Percentiles rank a stretch among this genome's conserved stretches.
Evolutionary conservation across 2,888 invertebrate genomes (phyloP).

Genomic region (Camponotus fellah): DNA sequence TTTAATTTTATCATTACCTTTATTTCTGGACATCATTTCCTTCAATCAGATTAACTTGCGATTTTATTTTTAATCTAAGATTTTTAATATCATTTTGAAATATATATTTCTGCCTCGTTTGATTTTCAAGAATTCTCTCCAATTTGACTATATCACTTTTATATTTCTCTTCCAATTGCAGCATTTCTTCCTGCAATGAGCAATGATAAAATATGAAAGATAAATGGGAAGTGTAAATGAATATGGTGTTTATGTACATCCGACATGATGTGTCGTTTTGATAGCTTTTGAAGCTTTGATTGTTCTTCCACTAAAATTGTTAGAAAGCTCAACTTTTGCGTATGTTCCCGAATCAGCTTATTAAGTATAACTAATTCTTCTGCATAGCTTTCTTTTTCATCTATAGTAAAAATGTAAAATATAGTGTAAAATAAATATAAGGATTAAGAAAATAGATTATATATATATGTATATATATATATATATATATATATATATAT

Average conservation of each 20-base stretch:
- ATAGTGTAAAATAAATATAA: background rate
- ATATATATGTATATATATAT: background rate
- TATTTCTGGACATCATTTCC: background rate
- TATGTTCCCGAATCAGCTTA: conserved; percentile 87
- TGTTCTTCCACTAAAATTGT: conserved; percentile 88
- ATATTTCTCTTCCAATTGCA: conserved; percentile 79
- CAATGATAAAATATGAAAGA: conserved; percentile 5
- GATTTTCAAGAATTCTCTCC: conserved; percentile 83
- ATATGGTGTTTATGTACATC: conserved; percentile 71
- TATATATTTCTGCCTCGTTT: conserved; percentile 81
- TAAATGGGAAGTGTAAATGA: conserved; percentile 4
- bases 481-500: too few relatives aligned
- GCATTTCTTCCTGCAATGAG: conserved; percentile 76
- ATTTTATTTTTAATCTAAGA: conserved; percentile 59
- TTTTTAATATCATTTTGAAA: conserved; percentile 77
- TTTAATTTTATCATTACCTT: background rate
- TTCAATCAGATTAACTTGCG: background rate
- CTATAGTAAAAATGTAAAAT: conserved; percentile 54
- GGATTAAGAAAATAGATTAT: conserved; percentile 23
- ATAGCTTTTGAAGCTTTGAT: conserved; percentile 85
- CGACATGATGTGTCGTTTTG: conserved; percentile 77
- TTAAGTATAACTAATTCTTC: conserved; percentile 85
- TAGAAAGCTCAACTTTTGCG: conserved; percentile 87
- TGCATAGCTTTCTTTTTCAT: conserved; percentile 82
- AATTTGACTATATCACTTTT: conserved; percentile 85